Evolutionary conservation across 2,888 invertebrate species (phyloP).

Genomic region (Adelphocoris suturalis): DNA sequence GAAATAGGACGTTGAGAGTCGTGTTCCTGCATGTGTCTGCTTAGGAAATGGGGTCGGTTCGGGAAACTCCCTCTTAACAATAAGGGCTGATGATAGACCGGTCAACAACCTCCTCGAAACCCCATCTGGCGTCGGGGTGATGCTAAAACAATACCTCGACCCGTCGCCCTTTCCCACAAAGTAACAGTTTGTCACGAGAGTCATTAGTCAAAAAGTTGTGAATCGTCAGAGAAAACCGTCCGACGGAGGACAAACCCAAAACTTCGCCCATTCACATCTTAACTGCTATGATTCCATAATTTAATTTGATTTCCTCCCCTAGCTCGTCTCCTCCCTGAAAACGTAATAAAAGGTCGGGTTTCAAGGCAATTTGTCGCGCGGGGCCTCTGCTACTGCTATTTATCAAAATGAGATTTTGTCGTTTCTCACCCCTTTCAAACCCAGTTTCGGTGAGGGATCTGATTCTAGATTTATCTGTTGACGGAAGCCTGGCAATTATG

Average conservation of each 20-base stretch:
- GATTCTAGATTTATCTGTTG: constrained; percentile 28
- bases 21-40: too few species aligned
- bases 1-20: too few species aligned
- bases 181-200: constrained; percentile 44
- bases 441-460: not conserved
- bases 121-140: not conserved
- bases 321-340: not conserved
- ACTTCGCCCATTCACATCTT: constrained; percentile 57
- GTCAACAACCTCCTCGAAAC: not conserved
- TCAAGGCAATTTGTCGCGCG: constrained; percentile 26
- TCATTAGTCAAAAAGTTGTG: constrained; percentile 61
- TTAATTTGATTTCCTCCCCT: constrained; percentile 50
- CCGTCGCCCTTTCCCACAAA: not conserved
- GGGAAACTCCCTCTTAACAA: not conserved
- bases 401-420: constrained; percentile 35
- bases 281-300: constrained; percentile 62
- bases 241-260: constrained; percentile 2
- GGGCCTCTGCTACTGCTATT: not conserved
- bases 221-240: constrained; percentile 13
- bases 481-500: constrained; percentile 5
- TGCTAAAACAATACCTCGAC: not conserved
- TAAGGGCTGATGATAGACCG: constrained; percentile 11
- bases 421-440: not conserved
- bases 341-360: constrained; percentile 7
- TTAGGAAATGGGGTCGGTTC: not conserved